Evolutionary conservation across 2,113 vertebrate species (phyloP).

Genomic region (Pampusana beccarii): DNA sequence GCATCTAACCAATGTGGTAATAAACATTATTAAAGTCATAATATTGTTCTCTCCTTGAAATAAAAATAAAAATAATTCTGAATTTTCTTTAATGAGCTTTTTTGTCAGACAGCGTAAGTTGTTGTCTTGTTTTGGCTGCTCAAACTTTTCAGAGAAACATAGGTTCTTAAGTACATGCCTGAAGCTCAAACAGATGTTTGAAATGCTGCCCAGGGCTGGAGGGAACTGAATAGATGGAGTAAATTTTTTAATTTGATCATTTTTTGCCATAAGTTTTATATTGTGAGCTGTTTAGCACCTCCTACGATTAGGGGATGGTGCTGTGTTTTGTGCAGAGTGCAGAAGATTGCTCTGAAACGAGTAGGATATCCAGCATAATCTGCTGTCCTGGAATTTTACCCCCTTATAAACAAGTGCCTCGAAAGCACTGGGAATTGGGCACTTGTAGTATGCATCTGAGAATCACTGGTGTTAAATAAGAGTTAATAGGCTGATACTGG

Average conservation of each 20-base stretch:
- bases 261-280: not conserved
- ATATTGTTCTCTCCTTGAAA: not conserved
- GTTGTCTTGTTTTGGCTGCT: not conserved
- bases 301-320: not conserved
- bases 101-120: not conserved
- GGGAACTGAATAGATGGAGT: not conserved
- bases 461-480: not conserved
- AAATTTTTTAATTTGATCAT: not conserved
- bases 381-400: not conserved
- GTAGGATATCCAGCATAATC: not conserved
- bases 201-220: not conserved
- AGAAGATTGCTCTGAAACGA: not conserved
- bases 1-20: not conserved
- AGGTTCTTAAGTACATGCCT: not conserved
- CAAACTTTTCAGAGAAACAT: not conserved
- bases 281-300: not conserved
- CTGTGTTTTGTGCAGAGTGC: not conserved
- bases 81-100: not conserved
- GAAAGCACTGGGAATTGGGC: not conserved
- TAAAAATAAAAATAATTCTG: not conserved
- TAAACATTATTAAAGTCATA: not conserved
- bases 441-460: not conserved
- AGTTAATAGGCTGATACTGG: not conserved
- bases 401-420: not conserved
- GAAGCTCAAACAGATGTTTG: not conserved